These are phyloP conservation scores for Dicentrarchus labrax DNA, from an alignment of 2,113 vertebrate genomes.

Conservation along the genomic window DNA sequence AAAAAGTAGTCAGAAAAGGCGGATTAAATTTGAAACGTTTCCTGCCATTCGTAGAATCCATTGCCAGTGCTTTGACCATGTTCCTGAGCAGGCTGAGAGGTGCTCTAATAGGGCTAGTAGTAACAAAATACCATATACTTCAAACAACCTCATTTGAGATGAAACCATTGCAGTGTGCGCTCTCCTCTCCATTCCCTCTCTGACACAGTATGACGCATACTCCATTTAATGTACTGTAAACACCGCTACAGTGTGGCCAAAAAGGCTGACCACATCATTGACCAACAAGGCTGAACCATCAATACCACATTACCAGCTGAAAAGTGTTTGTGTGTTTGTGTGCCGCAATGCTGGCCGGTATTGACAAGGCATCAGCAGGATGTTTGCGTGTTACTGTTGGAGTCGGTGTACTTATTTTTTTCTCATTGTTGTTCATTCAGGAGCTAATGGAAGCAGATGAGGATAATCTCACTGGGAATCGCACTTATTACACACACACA, in stretches of 20 bases:
- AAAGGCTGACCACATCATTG: not conserved
- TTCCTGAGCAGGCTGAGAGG: not conserved
- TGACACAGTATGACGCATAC: not conserved
- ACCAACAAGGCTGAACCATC: constrained; percentile 44
- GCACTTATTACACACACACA: not conserved
- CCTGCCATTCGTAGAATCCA: too few relatives aligned
- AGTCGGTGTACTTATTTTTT: not conserved
- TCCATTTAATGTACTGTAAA: not conserved
- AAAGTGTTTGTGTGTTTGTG: not conserved
- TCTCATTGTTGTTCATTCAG: not conserved
- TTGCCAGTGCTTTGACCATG: not conserved
- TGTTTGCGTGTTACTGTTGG: constrained; percentile 6
- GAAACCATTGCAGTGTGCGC: not conserved
- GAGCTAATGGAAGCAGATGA: constrained; percentile 22
- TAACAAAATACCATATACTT: not conserved
- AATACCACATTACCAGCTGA: constrained; percentile 16
- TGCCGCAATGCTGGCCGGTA: constrained; percentile 4
- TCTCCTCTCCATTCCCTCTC: not conserved
- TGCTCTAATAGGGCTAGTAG: not conserved
- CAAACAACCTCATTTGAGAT: not conserved
- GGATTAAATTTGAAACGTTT: not conserved
- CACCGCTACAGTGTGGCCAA: not conserved
- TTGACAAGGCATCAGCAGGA: not conserved
- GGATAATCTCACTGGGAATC: constrained; percentile 33
- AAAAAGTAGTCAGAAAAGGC: not conserved